These are phyloP conservation scores for Stomatorhinus ivindoensis DNA, from an alignment of 2,113 vertebrate genomes.

Conservation along the genomic window DNA sequence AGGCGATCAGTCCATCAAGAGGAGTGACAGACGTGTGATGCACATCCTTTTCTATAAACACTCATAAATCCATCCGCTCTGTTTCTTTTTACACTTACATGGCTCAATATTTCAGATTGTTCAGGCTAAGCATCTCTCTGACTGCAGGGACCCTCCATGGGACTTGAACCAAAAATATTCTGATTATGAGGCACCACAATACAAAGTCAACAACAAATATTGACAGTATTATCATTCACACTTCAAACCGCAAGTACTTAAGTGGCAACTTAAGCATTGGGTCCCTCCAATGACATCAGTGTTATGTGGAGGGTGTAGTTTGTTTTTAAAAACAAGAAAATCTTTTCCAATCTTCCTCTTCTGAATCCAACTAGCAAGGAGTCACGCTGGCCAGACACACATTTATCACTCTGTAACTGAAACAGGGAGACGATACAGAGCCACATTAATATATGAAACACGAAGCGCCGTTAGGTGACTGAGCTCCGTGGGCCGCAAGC, in stretches of 20 bases:
- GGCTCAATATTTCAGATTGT: neutral
- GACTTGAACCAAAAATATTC: neutral
- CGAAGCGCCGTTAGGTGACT: neutral
- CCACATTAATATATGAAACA: neutral
- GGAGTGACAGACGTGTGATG: neutral
- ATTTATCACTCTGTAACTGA: constrained; percentile 9
- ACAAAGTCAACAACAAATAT: neutral
- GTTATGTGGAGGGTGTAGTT: neutral
- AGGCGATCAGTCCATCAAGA: neutral
- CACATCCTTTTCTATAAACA: neutral
- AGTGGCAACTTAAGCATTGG: neutral
- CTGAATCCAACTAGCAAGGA: neutral
- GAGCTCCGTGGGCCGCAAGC: neutral
- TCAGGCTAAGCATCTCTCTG: neutral
- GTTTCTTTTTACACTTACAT: neutral
- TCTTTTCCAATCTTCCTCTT: neutral
- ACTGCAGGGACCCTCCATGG: neutral
- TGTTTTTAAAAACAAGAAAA: neutral
- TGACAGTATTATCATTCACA: neutral
- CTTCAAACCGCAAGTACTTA: neutral
- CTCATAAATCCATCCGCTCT: neutral
- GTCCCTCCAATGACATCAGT: neutral
- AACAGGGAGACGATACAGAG: neutral
- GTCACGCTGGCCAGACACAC: neutral
- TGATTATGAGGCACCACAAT: neutral